A percentile compares a stretch with the other conserved stretches of the same genome.
phyloP scores from a whole-genome alignment of 1,140 invertebrate genomes.

The Trichomalopsis sarcophagae region DNA sequence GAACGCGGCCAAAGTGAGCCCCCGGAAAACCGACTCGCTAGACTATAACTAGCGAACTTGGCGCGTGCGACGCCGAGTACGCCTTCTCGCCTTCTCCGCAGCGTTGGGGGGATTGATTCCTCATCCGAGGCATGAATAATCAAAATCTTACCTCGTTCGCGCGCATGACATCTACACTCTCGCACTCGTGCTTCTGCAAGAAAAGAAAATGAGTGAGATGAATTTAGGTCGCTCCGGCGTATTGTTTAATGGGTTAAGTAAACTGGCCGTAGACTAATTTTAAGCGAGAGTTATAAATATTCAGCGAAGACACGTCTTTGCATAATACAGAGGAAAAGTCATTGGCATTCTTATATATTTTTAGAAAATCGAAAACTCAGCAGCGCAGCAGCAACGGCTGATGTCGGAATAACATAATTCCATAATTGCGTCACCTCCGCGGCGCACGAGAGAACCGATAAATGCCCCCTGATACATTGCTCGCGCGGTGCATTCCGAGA shows the following conservation, averaged over 20 bases:
- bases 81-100: too few relatives aligned
- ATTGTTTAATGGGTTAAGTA: not conserved
- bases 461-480: not conserved
- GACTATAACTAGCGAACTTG: constrained; percentile 11
- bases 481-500: not conserved
- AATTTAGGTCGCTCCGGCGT: too few relatives aligned
- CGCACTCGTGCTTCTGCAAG: not conserved
- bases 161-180: too few relatives aligned
- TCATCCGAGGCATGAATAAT: too few relatives aligned
- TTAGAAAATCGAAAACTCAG: too few relatives aligned
- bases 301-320: not conserved
- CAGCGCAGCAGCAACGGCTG: not conserved
- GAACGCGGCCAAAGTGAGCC: constrained; percentile 39
- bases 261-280: not conserved
- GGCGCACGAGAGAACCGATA: not conserved
- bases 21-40: constrained; percentile 33
- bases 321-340: too few relatives aligned
- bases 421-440: constrained; percentile 40
- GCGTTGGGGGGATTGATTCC: too few relatives aligned
- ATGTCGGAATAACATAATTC: constrained; percentile 24
- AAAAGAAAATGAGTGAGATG: not conserved
- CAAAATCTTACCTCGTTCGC: too few relatives aligned
- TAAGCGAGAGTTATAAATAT: not conserved
- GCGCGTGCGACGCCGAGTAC: too few relatives aligned
- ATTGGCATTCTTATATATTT: too few relatives aligned